Conservation (phyloP, 2,888 invertebrate genomes). For the Athripsodes cinereus region DNA sequence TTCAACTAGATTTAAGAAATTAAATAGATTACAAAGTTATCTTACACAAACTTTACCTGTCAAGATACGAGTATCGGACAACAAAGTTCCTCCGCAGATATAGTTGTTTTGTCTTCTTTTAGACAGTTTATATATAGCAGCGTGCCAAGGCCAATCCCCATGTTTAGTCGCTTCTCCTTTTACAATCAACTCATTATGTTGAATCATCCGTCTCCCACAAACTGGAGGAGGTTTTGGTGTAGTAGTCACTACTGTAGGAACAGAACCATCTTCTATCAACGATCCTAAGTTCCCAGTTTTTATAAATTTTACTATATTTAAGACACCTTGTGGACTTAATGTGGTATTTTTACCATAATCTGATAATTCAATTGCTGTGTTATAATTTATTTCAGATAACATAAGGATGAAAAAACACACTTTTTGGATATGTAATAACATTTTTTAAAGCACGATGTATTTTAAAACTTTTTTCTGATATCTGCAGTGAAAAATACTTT, state of each 20-base stretch:
- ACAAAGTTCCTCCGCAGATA: constrained; percentile 38
- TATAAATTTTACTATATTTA: background rate
- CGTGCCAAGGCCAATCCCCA: constrained; percentile 45
- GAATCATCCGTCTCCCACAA: constrained; percentile 35
- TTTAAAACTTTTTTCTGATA: too few relatives aligned
- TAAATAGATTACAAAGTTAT: too few relatives aligned
- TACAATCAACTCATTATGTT: constrained; percentile 35
- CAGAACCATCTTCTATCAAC: background rate
- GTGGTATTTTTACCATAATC: constrained; percentile 1
- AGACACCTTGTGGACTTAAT: background rate
- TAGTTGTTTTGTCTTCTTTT: constrained; percentile 30
- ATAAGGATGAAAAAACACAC: too few relatives aligned
- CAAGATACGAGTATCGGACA: constrained; percentile 34
- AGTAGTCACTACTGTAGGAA: background rate
- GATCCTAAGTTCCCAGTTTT: background rate
- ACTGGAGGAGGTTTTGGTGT: background rate
- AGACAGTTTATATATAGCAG: constrained; percentile 33
- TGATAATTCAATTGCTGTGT: background rate
- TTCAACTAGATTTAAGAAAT: too few relatives aligned
- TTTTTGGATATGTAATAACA: too few relatives aligned
- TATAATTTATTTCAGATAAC: background rate
- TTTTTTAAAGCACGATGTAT: too few relatives aligned
- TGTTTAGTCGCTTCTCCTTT: constrained; percentile 34
- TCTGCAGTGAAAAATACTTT: too few relatives aligned
- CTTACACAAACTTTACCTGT: too few relatives aligned